phyloP scores from a whole-genome alignment of 2,113 vertebrate genomes.

The Notiomystis cincta region DNA sequence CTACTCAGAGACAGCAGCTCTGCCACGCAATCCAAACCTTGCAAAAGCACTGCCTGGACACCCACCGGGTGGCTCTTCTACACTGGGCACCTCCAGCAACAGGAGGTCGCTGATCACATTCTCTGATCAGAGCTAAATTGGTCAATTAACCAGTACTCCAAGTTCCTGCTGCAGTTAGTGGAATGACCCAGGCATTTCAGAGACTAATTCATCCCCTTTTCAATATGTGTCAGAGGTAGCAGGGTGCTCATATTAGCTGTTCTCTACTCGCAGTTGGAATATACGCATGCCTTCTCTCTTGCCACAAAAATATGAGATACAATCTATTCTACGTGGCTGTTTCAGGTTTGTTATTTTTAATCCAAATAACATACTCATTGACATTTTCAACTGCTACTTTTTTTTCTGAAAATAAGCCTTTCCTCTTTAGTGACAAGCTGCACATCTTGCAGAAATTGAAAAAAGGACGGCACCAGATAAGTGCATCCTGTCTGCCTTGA shows the following conservation, averaged over 20 bases:
- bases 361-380: background rate
- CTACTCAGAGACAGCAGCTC: background rate
- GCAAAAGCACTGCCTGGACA: background rate
- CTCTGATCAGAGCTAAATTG: background rate
- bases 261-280: background rate
- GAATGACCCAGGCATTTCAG: background rate
- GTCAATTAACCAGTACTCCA: background rate
- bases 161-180: background rate
- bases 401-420: background rate
- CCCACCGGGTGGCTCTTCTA: rapidly evolving
- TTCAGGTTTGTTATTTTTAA: background rate
- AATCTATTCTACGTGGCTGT: background rate
- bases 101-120: no score
- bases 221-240: background rate
- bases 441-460: background rate
- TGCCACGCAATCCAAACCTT: background rate
- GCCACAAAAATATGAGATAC: background rate
- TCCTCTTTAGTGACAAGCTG: background rate
- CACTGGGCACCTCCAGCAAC: background rate
- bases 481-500: constrained; percentile 13
- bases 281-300: background rate
- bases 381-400: background rate
- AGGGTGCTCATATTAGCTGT: background rate
- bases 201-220: background rate
- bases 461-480: constrained; percentile 30